Evolutionary conservation across 2,797 vertebrate species (phyloP).

Genomic region (Nothura maculosa): DNA sequence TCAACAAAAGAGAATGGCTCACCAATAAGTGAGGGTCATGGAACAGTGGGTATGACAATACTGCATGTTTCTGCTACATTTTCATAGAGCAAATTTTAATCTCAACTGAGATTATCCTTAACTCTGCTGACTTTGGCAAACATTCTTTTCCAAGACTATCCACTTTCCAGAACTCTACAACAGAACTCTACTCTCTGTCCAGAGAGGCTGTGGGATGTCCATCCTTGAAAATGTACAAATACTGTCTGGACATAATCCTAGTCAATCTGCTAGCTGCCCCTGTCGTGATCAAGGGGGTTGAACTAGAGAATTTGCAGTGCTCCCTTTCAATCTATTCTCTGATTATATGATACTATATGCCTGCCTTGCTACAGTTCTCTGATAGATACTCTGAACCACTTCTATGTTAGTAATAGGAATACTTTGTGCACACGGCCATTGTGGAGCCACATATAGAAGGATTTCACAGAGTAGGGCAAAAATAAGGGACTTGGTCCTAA

Average conservation of each 20-base stretch:
- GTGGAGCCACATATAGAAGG: background rate
- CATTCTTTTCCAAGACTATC: background rate
- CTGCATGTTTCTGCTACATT: background rate
- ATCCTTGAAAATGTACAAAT: too few relatives aligned
- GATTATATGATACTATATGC: background rate
- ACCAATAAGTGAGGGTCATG: background rate
- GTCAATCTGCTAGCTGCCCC: background rate
- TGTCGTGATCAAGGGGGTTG: rapidly evolving
- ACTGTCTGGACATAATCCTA: background rate
- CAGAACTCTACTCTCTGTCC: background rate
- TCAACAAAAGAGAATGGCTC: background rate
- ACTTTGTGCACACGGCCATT: background rate
- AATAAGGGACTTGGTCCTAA: background rate
- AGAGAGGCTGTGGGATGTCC: background rate
- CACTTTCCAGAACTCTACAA: background rate
- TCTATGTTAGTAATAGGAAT: background rate
- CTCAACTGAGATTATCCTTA: background rate
- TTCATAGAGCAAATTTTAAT: background rate
- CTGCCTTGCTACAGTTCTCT: background rate
- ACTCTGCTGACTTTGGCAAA: background rate
- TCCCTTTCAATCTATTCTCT: background rate
- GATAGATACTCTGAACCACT: background rate
- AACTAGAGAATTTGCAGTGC: background rate
- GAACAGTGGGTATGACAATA: background rate
- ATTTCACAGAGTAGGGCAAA: background rate